phyloP scores from a whole-genome alignment of 64 coral and sea anemone species.

The Actinia equina region DNA sequence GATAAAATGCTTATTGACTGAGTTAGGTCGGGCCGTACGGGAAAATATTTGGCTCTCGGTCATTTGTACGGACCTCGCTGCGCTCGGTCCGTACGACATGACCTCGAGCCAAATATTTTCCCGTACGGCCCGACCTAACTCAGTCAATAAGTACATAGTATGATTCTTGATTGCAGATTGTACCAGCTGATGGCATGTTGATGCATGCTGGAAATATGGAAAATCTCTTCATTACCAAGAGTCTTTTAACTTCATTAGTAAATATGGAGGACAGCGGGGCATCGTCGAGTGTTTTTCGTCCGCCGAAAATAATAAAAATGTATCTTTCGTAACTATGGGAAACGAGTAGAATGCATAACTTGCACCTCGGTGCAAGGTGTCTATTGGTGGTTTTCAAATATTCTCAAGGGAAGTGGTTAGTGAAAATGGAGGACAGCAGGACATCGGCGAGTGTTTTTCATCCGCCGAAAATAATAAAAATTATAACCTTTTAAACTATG shows the following conservation, averaged over 20 bases:
- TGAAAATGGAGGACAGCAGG: not conserved
- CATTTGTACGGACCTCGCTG: too few relatives aligned
- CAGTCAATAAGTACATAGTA: too few relatives aligned
- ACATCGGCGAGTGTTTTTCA: not conserved
- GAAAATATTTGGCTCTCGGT: too few relatives aligned
- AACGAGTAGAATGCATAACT: too few relatives aligned
- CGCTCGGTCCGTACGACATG: too few relatives aligned
- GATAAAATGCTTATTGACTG: too few relatives aligned
- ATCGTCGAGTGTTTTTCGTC: not conserved
- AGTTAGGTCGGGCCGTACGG: too few relatives aligned
- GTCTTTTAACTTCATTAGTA: not conserved
- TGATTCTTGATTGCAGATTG: not conserved
- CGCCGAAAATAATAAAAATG: not conserved
- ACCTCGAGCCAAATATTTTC: too few relatives aligned
- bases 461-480: not conserved
- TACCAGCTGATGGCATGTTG: not conserved
- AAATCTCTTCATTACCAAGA: slow-evolving; percentile 5
- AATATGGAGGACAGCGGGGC: not conserved
- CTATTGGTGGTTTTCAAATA: too few relatives aligned
- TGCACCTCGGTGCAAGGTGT: too few relatives aligned
- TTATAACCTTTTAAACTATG: not conserved
- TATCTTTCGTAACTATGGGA: not conserved
- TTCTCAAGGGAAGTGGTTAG: not conserved
- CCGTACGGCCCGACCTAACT: too few relatives aligned
- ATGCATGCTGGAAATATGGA: not conserved